Base-by-base conservation (phyloP, 2,797 vertebrate genomes). In the Lophius americanus region DNA sequence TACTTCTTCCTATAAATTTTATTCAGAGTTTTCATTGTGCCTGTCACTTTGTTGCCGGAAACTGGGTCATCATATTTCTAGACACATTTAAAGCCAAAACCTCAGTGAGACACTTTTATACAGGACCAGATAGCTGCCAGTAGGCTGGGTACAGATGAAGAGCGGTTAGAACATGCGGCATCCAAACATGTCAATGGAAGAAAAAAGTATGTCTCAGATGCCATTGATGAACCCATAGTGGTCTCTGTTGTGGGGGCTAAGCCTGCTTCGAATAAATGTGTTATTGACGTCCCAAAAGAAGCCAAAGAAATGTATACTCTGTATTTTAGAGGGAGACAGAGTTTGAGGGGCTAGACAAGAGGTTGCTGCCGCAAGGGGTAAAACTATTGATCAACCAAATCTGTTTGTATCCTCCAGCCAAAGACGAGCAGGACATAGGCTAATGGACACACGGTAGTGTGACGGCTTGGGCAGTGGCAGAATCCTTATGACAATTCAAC, bases 161-260 rank as follows among this genome's bases (percentile, higher is more conserved):
- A 64, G 9, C 5, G 53, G 37, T 38, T 51, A 72, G 66, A 82
- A 83, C 75, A 70, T 57, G 71, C 49, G 0, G 70, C 69, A 59
- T 57, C 64, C 76, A 41, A 64, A 71, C 81, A 79, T 84, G 78
- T 89, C 75, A 70, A 90, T 82, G 63, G 64, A 76, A 90, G 84
- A 90, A 88, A 93, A 91, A 90, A 71, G 55, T 61, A 79, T 77
- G 79, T 82, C 85, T 91, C 92, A 92, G 89, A 89, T 91, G 83
- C 78, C 89, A 32, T 79, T 88, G 85, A 92, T 88, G 72, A 85
- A 90, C 71, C 76, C 74, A 23, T 70, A 84, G 78, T 59, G 73
- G 73, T 91, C 84, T 81, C 85, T 86, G 78, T 89, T 73, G 86
- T 68, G 75, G 70, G 72, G 63, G 72, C 69, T 49, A 48, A 59